Conservation (phyloP, 2,113 vertebrate species). For the Charina bottae region DNA sequence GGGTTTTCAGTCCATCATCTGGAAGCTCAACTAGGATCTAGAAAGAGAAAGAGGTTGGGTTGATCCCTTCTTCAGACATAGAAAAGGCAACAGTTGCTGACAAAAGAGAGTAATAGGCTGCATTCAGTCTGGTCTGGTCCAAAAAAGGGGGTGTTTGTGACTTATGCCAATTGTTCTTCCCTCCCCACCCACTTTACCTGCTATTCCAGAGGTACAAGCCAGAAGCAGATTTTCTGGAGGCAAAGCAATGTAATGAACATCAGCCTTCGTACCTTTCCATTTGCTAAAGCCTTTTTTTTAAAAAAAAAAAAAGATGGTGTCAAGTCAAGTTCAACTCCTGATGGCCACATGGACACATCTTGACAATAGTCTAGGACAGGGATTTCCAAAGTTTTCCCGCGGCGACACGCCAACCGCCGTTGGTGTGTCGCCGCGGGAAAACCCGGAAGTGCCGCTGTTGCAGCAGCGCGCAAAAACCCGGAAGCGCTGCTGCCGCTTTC, state of each 20-base stretch:
- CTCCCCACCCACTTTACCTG: too few relatives aligned
- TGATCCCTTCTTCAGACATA: neutral
- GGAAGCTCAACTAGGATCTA: slow-evolving; percentile 64
- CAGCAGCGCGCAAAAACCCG: too few relatives aligned
- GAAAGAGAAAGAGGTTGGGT: neutral
- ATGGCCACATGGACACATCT: neutral
- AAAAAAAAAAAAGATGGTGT: neutral
- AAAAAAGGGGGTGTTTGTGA: too few relatives aligned
- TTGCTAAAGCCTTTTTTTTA: neutral
- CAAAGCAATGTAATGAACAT: too few relatives aligned
- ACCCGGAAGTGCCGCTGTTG: too few relatives aligned
- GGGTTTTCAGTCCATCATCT: neutral
- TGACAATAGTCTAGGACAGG: neutral
- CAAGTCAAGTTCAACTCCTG: neutral
- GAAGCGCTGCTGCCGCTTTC: too few relatives aligned
- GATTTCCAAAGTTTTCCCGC: too few relatives aligned
- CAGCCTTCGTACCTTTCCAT: neutral
- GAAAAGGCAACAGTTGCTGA: neutral
- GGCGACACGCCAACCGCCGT: too few relatives aligned
- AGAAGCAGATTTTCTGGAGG: neutral
- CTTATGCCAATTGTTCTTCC: neutral
- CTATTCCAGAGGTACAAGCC: neutral
- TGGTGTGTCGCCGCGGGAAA: too few relatives aligned
- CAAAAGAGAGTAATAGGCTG: neutral
- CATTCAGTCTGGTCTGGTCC: too few relatives aligned